These are phyloP conservation scores for Cydia amplana DNA, from an alignment of 1,140 invertebrate species.

Conservation along the genomic window DNA sequence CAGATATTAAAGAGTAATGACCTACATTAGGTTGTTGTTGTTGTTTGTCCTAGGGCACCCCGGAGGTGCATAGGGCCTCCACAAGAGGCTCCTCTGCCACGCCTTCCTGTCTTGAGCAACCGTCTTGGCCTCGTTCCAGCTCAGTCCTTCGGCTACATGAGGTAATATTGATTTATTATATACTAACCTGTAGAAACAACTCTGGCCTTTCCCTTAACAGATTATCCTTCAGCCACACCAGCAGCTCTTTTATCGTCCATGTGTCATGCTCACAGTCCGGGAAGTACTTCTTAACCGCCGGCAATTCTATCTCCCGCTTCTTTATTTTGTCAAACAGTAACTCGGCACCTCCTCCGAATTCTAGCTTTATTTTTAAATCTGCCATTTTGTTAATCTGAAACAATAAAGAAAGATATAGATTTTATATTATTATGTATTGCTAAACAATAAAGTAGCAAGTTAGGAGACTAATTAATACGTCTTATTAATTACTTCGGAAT, in stretches of 20 bases:
- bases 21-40: too few relatives aligned
- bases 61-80: too few relatives aligned
- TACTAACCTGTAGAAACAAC: constrained; percentile 89
- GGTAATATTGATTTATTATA: too few relatives aligned
- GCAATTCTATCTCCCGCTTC: constrained; percentile 84
- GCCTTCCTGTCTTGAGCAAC: too few relatives aligned
- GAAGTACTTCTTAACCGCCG: constrained; percentile 65
- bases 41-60: too few relatives aligned
- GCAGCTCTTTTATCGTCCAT: constrained; percentile 88
- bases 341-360: constrained; percentile 91
- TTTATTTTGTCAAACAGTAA: constrained; percentile 92
- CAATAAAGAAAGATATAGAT: neutral
- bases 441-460: neutral
- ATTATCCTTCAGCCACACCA: constrained; percentile 92
- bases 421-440: too few relatives aligned
- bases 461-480: too few relatives aligned
- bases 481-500: too few relatives aligned
- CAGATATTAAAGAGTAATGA: too few relatives aligned
- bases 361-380: constrained; percentile 57
- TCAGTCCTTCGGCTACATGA: too few relatives aligned
- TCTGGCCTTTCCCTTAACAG: constrained; percentile 91
- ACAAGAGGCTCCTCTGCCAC: too few relatives aligned
- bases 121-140: too few relatives aligned
- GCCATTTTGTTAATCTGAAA: constrained; percentile 46
- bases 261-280: constrained; percentile 48